A percentile compares a stretch with the other conserved stretches of the same genome.
Evolutionary conservation across 2,113 vertebrate species (phyloP).

Genomic region (Phycodurus eques): DNA sequence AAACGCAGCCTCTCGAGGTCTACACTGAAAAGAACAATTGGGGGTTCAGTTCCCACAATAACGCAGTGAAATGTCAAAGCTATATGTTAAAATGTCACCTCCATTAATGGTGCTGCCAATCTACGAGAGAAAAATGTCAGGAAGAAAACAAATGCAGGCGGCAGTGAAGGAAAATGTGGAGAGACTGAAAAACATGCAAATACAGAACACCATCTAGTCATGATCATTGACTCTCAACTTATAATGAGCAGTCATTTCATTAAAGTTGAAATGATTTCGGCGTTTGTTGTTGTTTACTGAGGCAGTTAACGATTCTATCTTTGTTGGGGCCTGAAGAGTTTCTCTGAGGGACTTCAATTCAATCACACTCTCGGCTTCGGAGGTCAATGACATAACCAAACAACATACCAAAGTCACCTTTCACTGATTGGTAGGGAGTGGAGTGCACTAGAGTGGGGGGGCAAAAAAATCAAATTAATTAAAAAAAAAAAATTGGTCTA

Average conservation of each 20-base stretch:
- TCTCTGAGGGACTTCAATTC: conserved; percentile 52
- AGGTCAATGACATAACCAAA: conserved; percentile 41
- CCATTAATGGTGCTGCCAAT: conserved; percentile 68
- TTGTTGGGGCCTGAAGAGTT: conserved; percentile 16
- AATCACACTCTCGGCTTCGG: conserved; percentile 49
- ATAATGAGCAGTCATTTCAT: not conserved
- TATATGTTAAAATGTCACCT: conserved; percentile 71
- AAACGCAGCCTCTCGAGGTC: conserved; percentile 27
- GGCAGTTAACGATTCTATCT: conserved; percentile 17
- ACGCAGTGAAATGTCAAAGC: conserved; percentile 69
- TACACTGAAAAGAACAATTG: conserved; percentile 49
- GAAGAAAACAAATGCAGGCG: conserved; percentile 49
- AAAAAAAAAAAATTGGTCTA: not conserved
- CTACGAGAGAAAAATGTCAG: conserved; percentile 66
- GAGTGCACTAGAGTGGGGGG: conserved; percentile 12
- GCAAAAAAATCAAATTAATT: not conserved
- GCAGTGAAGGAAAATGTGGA: conserved; percentile 30
- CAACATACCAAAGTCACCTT: conserved; percentile 49
- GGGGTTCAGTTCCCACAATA: conserved; percentile 55
- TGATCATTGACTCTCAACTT: not conserved
- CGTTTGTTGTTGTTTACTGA: conserved; percentile 10
- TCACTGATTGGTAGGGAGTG: conserved; percentile 51
- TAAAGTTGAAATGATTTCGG: not conserved
- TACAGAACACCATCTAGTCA: not conserved
- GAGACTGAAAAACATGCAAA: conserved; percentile 37